phyloP scores from a whole-genome alignment of 2,888 invertebrate genomes.

The Kuschelorhynchus macadamiae region DNA sequence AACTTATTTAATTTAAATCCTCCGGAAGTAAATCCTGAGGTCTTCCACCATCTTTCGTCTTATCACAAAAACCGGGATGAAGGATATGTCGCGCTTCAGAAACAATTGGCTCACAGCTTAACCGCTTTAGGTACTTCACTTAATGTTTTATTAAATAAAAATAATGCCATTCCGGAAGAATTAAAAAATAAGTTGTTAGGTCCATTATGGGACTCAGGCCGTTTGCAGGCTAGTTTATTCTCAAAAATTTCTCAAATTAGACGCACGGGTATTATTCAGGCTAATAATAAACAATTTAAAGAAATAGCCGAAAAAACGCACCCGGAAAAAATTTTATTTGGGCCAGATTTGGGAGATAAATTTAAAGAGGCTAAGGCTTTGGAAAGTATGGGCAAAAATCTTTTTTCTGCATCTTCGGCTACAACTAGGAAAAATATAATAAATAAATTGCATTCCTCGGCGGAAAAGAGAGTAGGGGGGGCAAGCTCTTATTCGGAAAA shows the following conservation, averaged over 20 bases:
- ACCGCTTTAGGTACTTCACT: not conserved
- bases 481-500: too few species aligned
- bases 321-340: not conserved
- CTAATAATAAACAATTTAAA: conserved; percentile 3
- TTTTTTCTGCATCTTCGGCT: not conserved
- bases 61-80: not conserved
- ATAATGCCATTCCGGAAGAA: not conserved
- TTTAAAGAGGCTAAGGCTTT: not conserved
- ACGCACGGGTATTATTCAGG: conserved; percentile 8
- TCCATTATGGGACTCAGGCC: conserved; percentile 3
- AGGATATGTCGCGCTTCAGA: not conserved
- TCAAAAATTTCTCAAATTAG: conserved; percentile 7
- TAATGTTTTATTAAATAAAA: not conserved
- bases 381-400: not conserved
- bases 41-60: not conserved
- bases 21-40: not conserved
- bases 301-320: not conserved
- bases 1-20: conserved; percentile 1
- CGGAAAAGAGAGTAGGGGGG: not conserved
- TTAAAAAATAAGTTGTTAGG: not conserved
- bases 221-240: not conserved
- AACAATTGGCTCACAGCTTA: not conserved
- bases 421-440: not conserved
- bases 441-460: not conserved
- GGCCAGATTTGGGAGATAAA: not conserved